A percentile compares a stretch with the other conserved stretches of the same genome.
These are phyloP conservation scores for Falco naumanni DNA, from an alignment of 2,797 vertebrate species.

Conservation along the genomic window DNA sequence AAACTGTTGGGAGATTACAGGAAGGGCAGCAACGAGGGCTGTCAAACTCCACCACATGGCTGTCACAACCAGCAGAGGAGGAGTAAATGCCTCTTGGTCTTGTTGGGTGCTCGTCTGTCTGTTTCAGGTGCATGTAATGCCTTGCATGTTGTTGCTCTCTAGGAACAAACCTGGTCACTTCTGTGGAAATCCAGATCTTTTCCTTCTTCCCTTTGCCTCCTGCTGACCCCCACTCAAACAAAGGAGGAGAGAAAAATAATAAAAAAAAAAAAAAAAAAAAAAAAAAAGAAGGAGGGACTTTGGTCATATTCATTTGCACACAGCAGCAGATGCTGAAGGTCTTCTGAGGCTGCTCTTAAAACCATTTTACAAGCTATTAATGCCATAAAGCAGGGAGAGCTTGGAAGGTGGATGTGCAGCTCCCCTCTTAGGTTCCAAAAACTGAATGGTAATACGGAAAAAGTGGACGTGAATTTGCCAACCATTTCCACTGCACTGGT, in stretches of 20 bases:
- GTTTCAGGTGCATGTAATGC: neutral
- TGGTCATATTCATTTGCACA: neutral
- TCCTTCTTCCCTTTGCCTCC: neutral
- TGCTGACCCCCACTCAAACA: neutral
- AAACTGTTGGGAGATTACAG: neutral
- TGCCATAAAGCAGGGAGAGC: neutral
- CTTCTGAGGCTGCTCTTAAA: constrained; percentile 44
- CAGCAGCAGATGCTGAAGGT: constrained; percentile 5
- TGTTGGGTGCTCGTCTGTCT: neutral
- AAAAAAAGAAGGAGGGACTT: neutral
- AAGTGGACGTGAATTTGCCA: constrained; percentile 21
- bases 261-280: neutral
- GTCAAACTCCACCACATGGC: neutral
- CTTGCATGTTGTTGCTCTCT: neutral
- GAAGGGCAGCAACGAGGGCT: neutral
- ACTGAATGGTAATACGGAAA: neutral
- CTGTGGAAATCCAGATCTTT: neutral
- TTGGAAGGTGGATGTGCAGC: neutral
- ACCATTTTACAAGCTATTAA: constrained; percentile 54
- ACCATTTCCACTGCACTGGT: neutral
- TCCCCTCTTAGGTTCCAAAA: neutral
- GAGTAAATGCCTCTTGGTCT: neutral
- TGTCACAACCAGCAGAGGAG: neutral
- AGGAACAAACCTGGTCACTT: neutral
- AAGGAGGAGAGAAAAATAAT: neutral